phyloP scores from a whole-genome alignment of 2,797 vertebrate genomes.

The Sebastes wilsoni region DNA sequence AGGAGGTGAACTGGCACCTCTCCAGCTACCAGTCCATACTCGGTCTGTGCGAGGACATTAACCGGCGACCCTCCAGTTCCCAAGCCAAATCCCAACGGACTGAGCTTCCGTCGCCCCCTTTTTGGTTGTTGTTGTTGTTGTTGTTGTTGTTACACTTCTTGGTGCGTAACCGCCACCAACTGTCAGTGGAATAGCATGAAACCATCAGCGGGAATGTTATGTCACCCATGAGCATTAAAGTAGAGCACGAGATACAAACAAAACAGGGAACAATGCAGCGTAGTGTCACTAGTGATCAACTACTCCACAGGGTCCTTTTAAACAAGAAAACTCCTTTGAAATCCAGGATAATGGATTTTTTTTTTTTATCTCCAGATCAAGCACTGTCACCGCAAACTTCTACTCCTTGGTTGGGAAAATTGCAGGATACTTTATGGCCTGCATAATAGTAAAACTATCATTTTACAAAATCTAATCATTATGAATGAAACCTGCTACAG shows the following conservation, averaged over 20 bases:
- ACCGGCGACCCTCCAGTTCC: too few species aligned
- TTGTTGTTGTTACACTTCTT: not conserved
- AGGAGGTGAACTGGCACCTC: too few species aligned
- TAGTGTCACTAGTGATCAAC: not conserved
- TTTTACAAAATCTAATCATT: not conserved
- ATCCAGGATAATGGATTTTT: not conserved
- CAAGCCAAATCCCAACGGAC: too few species aligned
- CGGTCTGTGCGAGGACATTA: fast-evolving
- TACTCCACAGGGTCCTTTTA: not conserved
- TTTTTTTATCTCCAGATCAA: not conserved
- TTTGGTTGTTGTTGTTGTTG: not conserved
- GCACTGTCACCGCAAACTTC: not conserved
- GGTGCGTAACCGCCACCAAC: not conserved
- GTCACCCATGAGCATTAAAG: not conserved
- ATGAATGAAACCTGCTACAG: not conserved
- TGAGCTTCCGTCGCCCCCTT: too few species aligned
- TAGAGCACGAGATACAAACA: not conserved
- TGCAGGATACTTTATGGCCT: not conserved
- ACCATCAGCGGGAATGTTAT: not conserved
- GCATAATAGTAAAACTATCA: not conserved
- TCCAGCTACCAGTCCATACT: too few species aligned
- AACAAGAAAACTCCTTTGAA: not conserved
- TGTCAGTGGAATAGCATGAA: not conserved
- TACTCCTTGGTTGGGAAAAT: not conserved
- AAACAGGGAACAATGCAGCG: not conserved